Evolutionary conservation across 2,888 invertebrate species (phyloP).

Genomic region (Pheosia gnoma): DNA sequence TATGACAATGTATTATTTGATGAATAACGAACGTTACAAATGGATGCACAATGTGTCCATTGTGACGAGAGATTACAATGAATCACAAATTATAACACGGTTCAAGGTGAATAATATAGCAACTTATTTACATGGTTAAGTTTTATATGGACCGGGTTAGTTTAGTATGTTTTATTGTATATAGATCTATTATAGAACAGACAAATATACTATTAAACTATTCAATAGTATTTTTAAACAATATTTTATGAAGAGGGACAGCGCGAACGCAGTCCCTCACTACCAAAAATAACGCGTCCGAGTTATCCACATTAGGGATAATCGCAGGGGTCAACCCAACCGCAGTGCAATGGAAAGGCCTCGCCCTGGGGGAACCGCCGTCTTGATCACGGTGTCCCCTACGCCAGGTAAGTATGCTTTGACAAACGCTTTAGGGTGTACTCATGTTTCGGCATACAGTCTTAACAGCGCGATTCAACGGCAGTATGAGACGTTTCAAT

Average conservation of each 20-base stretch:
- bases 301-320: conserved; percentile 11
- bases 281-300: conserved; percentile 9
- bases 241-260: conserved; percentile 1
- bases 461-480: conserved; percentile 9
- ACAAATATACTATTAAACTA: too few species aligned
- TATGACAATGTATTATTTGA: background rate
- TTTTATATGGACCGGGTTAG: background rate
- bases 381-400: conserved; percentile 13
- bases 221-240: background rate
- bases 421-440: background rate
- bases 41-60: conserved; percentile 17
- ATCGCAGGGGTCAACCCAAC: conserved; percentile 10
- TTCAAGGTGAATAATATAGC: conserved; percentile 19
- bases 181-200: too few species aligned
- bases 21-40: conserved; percentile 9
- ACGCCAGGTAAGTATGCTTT: conserved; percentile 13
- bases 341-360: conserved; percentile 8
- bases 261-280: conserved; percentile 8
- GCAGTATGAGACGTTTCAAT: background rate
- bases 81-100: conserved; percentile 25
- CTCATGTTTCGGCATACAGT: background rate
- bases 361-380: conserved; percentile 15
- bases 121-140: background rate
- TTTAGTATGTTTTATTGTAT: too few species aligned
- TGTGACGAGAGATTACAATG: conserved; percentile 20